Evolutionary conservation across 2,113 vertebrate genomes (phyloP).

Genomic region (Mastomys natalensis): DNA sequence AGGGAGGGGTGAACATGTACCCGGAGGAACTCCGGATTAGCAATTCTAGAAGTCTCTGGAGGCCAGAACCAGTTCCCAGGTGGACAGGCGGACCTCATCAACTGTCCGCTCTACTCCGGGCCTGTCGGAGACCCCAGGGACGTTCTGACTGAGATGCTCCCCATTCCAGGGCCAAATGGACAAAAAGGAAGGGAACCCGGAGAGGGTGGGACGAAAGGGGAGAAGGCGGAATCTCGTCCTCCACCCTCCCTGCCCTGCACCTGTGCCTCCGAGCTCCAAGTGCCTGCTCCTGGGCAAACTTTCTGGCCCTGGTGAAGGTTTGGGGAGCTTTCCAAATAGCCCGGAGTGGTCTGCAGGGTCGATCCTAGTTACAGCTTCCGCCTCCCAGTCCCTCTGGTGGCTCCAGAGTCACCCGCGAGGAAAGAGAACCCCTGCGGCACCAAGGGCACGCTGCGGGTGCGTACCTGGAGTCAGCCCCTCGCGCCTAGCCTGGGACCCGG

Average conservation of each 20-base stretch:
- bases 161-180: conserved; percentile 46
- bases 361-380: background rate
- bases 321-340: background rate
- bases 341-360: background rate
- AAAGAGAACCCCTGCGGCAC: background rate
- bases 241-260: conserved; percentile 31
- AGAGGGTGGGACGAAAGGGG: too few species aligned
- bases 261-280: conserved; percentile 34
- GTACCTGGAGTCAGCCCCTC: conserved; percentile 29
- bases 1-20: background rate
- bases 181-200: conserved; percentile 46
- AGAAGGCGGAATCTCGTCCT: background rate
- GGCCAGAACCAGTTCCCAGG: conserved; percentile 8
- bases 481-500: background rate
- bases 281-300: conserved; percentile 59
- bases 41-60: conserved; percentile 35
- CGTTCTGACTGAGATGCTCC: background rate
- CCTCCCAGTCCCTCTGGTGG: background rate
- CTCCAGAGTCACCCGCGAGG: background rate
- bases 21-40: background rate
- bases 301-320: conserved; percentile 50
- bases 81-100: background rate
- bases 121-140: background rate
- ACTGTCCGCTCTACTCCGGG: background rate
- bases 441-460: conserved; percentile 15